Conservation (phyloP, 2,113 vertebrate species). For the Morone chrysops region DNA sequence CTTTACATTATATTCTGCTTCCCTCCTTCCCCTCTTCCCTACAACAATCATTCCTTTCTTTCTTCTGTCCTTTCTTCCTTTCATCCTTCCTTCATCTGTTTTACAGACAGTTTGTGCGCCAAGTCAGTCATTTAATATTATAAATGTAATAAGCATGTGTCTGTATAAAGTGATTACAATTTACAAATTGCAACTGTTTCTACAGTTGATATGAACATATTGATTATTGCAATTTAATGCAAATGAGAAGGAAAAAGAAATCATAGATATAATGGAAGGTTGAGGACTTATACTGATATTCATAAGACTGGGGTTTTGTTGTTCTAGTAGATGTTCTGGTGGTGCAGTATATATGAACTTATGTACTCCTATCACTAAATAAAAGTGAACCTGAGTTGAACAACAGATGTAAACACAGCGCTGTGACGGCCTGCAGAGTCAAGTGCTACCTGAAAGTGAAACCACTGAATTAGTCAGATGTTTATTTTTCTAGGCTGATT, state of each 20-base stretch:
- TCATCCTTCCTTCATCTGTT: slow-evolving; percentile 3
- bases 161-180: background rate
- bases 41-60: slow-evolving; percentile 2
- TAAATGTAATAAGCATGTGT: background rate
- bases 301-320: background rate
- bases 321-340: background rate
- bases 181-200: background rate
- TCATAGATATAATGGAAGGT: background rate
- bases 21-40: background rate
- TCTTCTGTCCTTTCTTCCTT: background rate
- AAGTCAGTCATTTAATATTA: background rate
- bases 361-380: background rate
- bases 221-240: background rate
- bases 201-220: background rate
- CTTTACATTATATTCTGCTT: background rate
- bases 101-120: background rate
- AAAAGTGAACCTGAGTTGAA: background rate
- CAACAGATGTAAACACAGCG: slow-evolving; percentile 24
- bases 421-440: slow-evolving; percentile 8
- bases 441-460: slow-evolving; percentile 12
- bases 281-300: background rate
- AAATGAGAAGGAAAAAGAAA: background rate
- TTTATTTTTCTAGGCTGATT: slow-evolving; percentile 51
- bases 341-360: too few relatives aligned
- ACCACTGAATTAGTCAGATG: background rate